A percentile compares a stretch with the other conserved stretches of the same genome.
Conservation (phyloP, 2,888 invertebrate species). For the Drosophila dives region DNA sequence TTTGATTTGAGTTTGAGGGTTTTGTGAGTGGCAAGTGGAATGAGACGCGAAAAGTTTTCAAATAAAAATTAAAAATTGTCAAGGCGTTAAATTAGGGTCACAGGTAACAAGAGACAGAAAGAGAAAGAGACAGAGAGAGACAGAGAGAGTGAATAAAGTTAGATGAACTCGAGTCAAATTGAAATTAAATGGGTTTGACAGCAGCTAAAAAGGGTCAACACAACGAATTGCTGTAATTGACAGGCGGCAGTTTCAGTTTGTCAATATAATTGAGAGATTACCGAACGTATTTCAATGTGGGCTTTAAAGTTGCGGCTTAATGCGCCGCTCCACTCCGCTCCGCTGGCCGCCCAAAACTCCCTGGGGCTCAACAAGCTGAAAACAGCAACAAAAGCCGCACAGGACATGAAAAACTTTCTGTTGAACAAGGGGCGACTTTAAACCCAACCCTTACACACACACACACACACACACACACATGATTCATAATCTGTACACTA, state of each 20-base stretch:
- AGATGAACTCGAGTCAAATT: conserved; percentile 53
- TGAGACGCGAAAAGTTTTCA: conserved; percentile 71
- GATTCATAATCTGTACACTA: conserved; percentile 83
- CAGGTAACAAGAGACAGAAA: conserved; percentile 38
- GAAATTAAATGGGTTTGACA: conserved; percentile 68
- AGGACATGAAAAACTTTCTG: conserved; percentile 57
- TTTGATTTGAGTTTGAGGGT: conserved; percentile 63
- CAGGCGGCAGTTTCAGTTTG: conserved; percentile 37
- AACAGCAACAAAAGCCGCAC: conserved; percentile 54
- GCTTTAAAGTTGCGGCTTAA: conserved; percentile 38
- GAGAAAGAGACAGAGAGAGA: conserved; percentile 5
- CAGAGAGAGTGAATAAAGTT: conserved; percentile 5
- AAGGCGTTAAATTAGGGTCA: conserved; percentile 81
- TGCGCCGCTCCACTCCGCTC: background rate
- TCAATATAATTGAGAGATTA: conserved; percentile 59
- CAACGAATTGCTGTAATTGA: conserved; percentile 47
- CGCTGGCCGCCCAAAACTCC: background rate
- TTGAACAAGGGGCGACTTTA: conserved; percentile 30
- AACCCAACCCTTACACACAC: background rate
- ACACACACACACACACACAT: conserved; percentile 39
- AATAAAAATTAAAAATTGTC: conserved; percentile 81
- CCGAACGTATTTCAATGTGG: conserved; percentile 37
- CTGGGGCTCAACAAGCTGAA: conserved; percentile 12
- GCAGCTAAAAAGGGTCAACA: conserved; percentile 50
- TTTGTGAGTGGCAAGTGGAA: conserved; percentile 10